Evolutionary conservation across 1,140 invertebrate species (phyloP), one percentile per base, ranked within the genome.

Genomic region (Streblospio benedicti): DNA sequence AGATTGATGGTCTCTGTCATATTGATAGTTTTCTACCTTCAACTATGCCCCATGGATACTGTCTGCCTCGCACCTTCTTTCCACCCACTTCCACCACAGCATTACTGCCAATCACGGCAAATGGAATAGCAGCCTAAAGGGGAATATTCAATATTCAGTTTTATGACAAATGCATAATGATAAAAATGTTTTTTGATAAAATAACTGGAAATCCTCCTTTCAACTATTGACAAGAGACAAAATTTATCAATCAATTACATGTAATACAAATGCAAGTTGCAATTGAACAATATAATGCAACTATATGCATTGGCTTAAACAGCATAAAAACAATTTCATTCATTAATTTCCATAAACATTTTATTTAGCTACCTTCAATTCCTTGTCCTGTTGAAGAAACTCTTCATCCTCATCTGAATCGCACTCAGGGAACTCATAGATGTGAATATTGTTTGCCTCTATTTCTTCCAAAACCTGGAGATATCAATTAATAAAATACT

Each of bases 81-180:
- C 63, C 63, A 43, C 57, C 59, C 4, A 60, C 60, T 47, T 69
- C 68, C 23, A 69, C 50, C 6, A 51, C 47, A 25, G 60, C 45
- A 35, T 35, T 69, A 31, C 54, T 82, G 94, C 93, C 12, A 94
- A 93, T 33, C 91, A 88, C 31, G 91, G 93, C 93, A 91, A 97
- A 0, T 90, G 91, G 79, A 93, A 96, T 58, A 28, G 45, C 35
- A 27, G 38, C 43, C 60, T 62, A n/a, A n/a, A n/a, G 55, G 28
- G 12, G 38, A 33, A n/a, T 41, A n/a, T 2, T 43, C n/a, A n/a
- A n/a, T n/a, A n/a, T n/a, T n/a, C n/a, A n/a, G n/a, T n/a, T n/a
- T n/a, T n/a, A n/a, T n/a, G n/a, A n/a, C n/a, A n/a, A n/a, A n/a
- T n/a, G n/a, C n/a, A n/a, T n/a, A n/a, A n/a, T n/a, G n/a, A n/a